Evolutionary conservation across 2,797 vertebrate genomes (phyloP), one percentile per base, ranked within the genome.

Genomic region (Hydrocynus forskahlii): DNA sequence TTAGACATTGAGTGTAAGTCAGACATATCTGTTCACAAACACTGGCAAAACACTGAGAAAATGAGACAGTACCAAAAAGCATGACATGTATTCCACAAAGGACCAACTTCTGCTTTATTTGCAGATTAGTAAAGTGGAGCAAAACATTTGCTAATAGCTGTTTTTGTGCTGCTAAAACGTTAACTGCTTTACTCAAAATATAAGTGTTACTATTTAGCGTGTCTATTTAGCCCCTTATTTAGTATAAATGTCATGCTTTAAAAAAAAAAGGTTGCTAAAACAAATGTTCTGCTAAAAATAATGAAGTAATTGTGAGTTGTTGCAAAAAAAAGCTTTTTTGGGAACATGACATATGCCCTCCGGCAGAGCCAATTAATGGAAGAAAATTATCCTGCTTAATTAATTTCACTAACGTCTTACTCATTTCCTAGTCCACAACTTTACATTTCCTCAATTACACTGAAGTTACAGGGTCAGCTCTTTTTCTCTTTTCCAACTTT

Each of bases 1-100:
- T 95, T 99, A 88, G 97, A 99, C 90, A 96, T 99, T 72, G 97
- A 99, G 92, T 98, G 97, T 99, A 93, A 96, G 97, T 95, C 29
- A 55, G 45, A 40, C 21, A 12, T 55, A 7, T 55, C 17, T 2
- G 17, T 3, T 55, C 17, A 17, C 54, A 55, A 54, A 17, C 12
- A 5, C 21, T 10, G 10, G 59, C 2, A 4, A 62, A 43, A 67
- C 2, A 1, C 7, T 14, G 29, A 48, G 13, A 17, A 17, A 29
- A 8, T 29, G 17, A 45, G 21, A 48, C 6, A 70, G n/a, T 25
- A 70, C 14, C 7, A 55, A 45, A 7, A 62, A 43, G 25, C 55
- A 14, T 55, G 62, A 57, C 52, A 54, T 19, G 19, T 14, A 16
- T 21, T 29, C 4, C 17, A 12, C 10, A 2, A 54, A 35, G 35